A percentile compares a stretch with the other conserved stretches of the same genome.
Evolutionary conservation across 2,888 invertebrate species (phyloP).

Genomic region (Dryomyza anilis): DNA sequence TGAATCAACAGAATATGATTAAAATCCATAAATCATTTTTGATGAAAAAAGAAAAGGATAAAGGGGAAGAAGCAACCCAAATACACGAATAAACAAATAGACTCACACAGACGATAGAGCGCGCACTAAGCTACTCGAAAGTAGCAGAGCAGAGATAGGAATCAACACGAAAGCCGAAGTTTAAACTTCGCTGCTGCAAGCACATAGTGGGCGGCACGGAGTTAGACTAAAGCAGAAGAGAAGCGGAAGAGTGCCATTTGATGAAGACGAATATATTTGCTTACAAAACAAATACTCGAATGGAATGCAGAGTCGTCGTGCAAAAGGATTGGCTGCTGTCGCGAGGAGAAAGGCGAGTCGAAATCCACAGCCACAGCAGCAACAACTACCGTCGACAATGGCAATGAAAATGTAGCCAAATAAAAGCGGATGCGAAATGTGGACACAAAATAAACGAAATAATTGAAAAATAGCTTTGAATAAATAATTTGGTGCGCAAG

Average conservation of each 20-base stretch:
- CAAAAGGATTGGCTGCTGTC: not conserved
- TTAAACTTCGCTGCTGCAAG: slow-evolving; percentile 2
- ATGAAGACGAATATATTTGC: not conserved
- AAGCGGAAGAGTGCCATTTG: not conserved
- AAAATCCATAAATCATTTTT: slow-evolving; percentile 55
- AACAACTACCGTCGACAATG: not conserved
- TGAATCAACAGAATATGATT: slow-evolving; percentile 57
- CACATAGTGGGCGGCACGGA: not conserved
- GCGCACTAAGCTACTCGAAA: not conserved
- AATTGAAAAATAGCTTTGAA: slow-evolving; percentile 30
- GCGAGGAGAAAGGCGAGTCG: not conserved
- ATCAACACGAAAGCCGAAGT: slow-evolving; percentile 8
- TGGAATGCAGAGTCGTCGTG: not conserved
- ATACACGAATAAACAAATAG: not conserved
- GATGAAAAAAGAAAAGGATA: not conserved
- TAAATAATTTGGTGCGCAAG: slow-evolving; percentile 46
- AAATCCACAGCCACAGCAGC: not conserved
- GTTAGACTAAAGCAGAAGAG: not conserved
- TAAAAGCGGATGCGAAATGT: not conserved
- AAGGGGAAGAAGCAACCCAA: not conserved
- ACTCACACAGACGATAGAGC: not conserved
- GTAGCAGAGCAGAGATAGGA: slow-evolving; percentile 5
- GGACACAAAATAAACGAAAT: slow-evolving; percentile 11
- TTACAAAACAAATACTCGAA: not conserved
- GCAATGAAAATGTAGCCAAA: not conserved